A percentile compares a stretch with the other conserved stretches of the same genome.
These are phyloP conservation scores for Gila orcuttii DNA, from an alignment of 2,113 vertebrate genomes.

Conservation along the genomic window DNA sequence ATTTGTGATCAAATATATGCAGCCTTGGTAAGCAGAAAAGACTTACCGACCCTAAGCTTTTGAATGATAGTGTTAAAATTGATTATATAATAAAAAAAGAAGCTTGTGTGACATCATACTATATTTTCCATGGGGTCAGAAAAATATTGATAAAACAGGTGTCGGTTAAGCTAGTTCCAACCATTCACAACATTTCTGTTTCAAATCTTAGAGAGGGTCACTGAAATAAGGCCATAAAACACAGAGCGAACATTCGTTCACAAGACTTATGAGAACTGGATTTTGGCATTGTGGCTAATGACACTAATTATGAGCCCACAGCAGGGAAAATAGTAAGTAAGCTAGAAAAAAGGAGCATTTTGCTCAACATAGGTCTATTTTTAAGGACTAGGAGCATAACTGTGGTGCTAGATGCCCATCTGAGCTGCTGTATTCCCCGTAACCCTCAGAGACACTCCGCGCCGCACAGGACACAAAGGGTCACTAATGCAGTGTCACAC, in stretches of 20 bases:
- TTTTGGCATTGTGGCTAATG: background rate
- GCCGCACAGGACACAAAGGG: background rate
- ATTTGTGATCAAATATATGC: too few relatives aligned
- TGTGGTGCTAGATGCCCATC: background rate
- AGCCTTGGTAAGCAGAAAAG: too few relatives aligned
- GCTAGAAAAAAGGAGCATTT: background rate
- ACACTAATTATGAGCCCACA: background rate
- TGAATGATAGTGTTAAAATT: background rate
- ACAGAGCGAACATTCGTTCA: too few relatives aligned
- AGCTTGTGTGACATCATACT: background rate
- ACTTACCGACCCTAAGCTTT: too few relatives aligned
- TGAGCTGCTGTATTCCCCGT: background rate
- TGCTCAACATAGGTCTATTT: background rate
- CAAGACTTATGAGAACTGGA: too few relatives aligned
- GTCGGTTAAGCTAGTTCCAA: background rate
- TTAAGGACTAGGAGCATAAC: background rate
- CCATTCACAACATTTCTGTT: background rate
- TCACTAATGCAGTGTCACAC: slow-evolving; percentile 29
- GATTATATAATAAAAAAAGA: background rate
- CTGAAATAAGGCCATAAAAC: too few relatives aligned
- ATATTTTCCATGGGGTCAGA: background rate
- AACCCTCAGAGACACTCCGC: slow-evolving; percentile 6
- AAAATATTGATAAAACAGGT: background rate
- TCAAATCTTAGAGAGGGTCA: background rate
- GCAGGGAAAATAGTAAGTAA: background rate